These are phyloP conservation scores for Pharmacophagus antenor DNA, from an alignment of 2,888 invertebrate species.

Conservation along the genomic window DNA sequence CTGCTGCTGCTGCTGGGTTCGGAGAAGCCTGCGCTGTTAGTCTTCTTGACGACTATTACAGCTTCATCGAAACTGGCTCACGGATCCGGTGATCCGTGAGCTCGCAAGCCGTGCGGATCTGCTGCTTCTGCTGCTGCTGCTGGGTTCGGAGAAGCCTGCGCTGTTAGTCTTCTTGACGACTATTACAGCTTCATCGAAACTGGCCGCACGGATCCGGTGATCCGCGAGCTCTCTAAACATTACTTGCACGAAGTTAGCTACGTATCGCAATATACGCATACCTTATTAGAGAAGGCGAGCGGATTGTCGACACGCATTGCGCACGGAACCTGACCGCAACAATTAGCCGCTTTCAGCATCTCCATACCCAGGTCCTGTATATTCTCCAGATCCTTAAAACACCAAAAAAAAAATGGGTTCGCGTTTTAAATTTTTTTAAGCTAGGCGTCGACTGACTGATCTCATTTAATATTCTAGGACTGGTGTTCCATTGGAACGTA, in stretches of 20 bases:
- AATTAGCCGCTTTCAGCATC: slow-evolving; percentile 5
- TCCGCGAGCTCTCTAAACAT: not conserved
- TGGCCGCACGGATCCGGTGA: too few species aligned
- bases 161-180: too few species aligned
- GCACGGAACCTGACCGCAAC: slow-evolving; percentile 1
- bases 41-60: not conserved
- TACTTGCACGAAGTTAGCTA: too few species aligned
- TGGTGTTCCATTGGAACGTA: too few species aligned
- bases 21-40: not conserved
- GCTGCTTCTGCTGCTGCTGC: too few species aligned
- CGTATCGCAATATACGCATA: too few species aligned
- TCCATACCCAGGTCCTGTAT: slow-evolving; percentile 14
- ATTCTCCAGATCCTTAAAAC: slow-evolving; percentile 19
- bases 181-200: too few species aligned
- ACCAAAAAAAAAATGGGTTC: not conserved
- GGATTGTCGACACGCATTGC: slow-evolving; percentile 18
- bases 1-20: too few species aligned
- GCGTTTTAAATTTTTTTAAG: not conserved
- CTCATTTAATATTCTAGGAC: too few species aligned
- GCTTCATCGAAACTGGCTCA: not conserved
- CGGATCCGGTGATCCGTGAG: not conserved
- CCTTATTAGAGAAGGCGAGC: slow-evolving; percentile 21
- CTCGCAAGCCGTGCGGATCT: too few species aligned
- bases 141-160: too few species aligned
- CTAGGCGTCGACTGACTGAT: too few species aligned